phyloP scores from a whole-genome alignment of 2,888 invertebrate species.

The Chymomyza amoena region DNA sequence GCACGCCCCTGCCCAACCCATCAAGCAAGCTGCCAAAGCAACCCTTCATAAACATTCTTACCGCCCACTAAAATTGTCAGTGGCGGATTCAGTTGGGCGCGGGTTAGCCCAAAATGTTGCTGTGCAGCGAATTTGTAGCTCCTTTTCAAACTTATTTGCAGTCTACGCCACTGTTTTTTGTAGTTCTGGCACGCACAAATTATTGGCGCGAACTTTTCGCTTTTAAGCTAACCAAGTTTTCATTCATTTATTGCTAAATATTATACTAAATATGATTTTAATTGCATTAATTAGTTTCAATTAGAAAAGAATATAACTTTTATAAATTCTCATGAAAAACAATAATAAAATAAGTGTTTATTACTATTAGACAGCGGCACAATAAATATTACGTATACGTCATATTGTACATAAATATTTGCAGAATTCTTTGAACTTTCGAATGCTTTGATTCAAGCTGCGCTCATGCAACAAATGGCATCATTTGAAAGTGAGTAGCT shows the following conservation, averaged over 20 bases:
- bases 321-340: conserved; percentile 1
- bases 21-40: not conserved
- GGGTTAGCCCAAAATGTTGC: too few species aligned
- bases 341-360: conserved; percentile 14
- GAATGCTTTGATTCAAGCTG: not conserved
- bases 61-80: too few species aligned
- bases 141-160: too few species aligned
- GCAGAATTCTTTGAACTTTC: not conserved
- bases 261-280: conserved; percentile 30
- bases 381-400: conserved; percentile 22
- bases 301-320: conserved; percentile 37
- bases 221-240: conserved; percentile 6
- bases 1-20: not conserved
- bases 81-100: too few species aligned
- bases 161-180: not conserved
- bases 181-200: conserved; percentile 14
- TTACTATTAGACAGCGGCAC: conserved; percentile 4
- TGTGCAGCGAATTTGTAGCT: too few species aligned
- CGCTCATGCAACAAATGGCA: not conserved
- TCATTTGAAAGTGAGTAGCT: not conserved
- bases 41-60: not conserved
- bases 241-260: conserved; percentile 3
- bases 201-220: conserved; percentile 14
- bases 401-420: not conserved
- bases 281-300: conserved; percentile 70